Percentiles rank a stretch among this genome's conserved stretches.
These are phyloP conservation scores for Ornithorhynchus anatinus DNA, from an alignment of 2,113 vertebrate species.

Conservation along the genomic window DNA sequence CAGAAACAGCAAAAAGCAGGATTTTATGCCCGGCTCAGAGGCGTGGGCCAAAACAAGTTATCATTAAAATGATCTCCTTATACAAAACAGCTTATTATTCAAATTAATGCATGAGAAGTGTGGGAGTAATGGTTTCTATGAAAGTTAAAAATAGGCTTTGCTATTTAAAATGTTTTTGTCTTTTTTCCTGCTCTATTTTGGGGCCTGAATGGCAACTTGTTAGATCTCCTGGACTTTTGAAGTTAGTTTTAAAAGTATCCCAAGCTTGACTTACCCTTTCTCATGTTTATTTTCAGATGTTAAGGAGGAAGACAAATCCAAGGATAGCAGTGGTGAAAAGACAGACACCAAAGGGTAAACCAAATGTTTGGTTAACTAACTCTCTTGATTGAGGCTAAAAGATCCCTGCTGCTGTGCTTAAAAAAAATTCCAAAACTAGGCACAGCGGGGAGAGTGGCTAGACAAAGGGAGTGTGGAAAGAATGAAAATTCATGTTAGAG, in stretches of 20 bases:
- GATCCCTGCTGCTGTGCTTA: not conserved
- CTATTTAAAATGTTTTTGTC: not conserved
- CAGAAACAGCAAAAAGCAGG: too few relatives aligned
- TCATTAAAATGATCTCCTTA: too few relatives aligned
- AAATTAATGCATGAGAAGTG: too few relatives aligned
- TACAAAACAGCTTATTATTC: too few relatives aligned
- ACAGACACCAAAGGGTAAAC: conserved; percentile 85
- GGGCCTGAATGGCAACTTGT: not conserved
- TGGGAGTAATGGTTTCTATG: too few relatives aligned
- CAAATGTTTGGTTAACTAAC: not conserved
- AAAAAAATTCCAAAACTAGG: not conserved
- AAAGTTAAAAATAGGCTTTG: too few relatives aligned
- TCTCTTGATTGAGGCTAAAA: not conserved
- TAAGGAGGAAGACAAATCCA: conserved; percentile 90
- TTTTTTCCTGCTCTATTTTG: not conserved
- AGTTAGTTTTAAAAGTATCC: not conserved
- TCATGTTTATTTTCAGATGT: conserved; percentile 73
- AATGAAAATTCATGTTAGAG: not conserved
- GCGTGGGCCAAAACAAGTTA: too few relatives aligned
- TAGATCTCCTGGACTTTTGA: too few relatives aligned
- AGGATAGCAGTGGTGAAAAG: conserved; percentile 85
- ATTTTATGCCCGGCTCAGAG: too few relatives aligned
- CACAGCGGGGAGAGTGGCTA: not conserved
- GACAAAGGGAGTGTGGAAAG: not conserved
- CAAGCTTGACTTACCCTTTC: not conserved